Percentiles rank a stretch among this genome's conserved stretches.
phyloP scores from a whole-genome alignment of 1,140 invertebrate species.

The Elymnias hypermnestra region DNA sequence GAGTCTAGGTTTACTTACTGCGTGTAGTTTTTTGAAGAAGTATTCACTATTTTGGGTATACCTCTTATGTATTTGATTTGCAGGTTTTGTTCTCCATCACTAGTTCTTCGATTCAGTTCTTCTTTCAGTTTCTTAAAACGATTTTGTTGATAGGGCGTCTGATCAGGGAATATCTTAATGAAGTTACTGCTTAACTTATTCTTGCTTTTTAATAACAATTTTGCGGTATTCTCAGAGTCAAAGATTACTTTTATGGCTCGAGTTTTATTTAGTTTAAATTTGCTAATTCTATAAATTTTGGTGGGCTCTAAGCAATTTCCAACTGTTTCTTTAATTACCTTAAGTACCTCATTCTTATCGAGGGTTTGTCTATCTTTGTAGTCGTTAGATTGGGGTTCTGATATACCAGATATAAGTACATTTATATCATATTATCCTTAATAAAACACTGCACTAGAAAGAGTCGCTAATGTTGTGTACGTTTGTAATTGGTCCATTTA shows the following conservation, averaged over 20 bases:
- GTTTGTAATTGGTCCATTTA: too few relatives aligned
- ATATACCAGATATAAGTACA: slow-evolving; percentile 15
- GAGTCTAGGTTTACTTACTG: background rate
- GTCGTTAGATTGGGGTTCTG: slow-evolving; percentile 3
- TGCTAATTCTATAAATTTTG: too few relatives aligned
- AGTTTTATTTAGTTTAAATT: slow-evolving; percentile 9
- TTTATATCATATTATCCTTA: too few relatives aligned
- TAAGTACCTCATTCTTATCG: slow-evolving; percentile 12
- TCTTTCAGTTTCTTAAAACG: slow-evolving; percentile 7
- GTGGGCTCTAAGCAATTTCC: slow-evolving; percentile 9
- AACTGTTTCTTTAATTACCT: slow-evolving; percentile 3
- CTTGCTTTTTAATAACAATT: slow-evolving; percentile 14
- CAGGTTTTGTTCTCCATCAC: slow-evolving; percentile 4
- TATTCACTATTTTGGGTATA: slow-evolving; percentile 7
- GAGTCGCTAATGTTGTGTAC: too few relatives aligned
- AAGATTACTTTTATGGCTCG: slow-evolving; percentile 16
- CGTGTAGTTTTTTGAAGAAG: slow-evolving; percentile 8
- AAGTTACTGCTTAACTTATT: slow-evolving; percentile 4
- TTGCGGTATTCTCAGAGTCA: slow-evolving; percentile 13
- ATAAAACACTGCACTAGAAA: too few relatives aligned
- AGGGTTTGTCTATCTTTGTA: background rate
- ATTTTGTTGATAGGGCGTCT: too few relatives aligned
- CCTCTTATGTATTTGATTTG: slow-evolving; percentile 12
- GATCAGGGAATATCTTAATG: too few relatives aligned
- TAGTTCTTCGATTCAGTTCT: slow-evolving; percentile 6